Conservation (phyloP, 1,140 invertebrate genomes). For the Mesaphorura yosii region DNA sequence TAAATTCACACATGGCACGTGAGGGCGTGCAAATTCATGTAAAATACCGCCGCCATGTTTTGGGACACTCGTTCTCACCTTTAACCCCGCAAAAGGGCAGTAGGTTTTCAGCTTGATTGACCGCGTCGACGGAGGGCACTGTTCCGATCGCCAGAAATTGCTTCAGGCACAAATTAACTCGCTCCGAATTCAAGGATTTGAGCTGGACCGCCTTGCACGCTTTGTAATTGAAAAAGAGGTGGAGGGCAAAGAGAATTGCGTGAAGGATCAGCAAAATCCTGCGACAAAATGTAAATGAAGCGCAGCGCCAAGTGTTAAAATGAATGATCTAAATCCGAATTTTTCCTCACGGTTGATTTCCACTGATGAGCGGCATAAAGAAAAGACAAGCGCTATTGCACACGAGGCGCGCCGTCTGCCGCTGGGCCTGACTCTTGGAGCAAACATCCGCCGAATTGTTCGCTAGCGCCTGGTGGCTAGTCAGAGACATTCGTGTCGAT, state of each 20-base stretch:
- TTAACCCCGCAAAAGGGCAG: too few species aligned
- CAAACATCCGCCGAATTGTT: not conserved
- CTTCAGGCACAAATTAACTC: not conserved
- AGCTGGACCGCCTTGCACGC: not conserved
- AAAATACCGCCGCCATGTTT: too few species aligned
- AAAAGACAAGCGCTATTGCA: not conserved
- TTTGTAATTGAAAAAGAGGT: not conserved
- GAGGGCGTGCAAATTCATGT: too few species aligned
- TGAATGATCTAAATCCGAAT: not conserved
- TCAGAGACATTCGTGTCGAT: not conserved
- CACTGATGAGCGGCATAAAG: not conserved
- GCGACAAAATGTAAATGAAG: not conserved
- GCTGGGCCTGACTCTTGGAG: not conserved
- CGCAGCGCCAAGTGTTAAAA: too few species aligned
- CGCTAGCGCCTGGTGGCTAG: not conserved
- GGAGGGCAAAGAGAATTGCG: not conserved
- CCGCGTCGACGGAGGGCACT: not conserved
- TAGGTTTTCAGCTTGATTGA: not conserved
- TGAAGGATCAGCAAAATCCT: not conserved
- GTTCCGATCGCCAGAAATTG: not conserved
- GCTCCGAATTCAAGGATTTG: not conserved
- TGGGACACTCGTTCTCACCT: too few species aligned
- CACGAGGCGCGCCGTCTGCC: not conserved
- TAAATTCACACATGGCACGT: too few species aligned
- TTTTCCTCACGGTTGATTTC: not conserved